phyloP scores from a whole-genome alignment of 23 tunicate genomes.

The Diplosoma virens region DNA sequence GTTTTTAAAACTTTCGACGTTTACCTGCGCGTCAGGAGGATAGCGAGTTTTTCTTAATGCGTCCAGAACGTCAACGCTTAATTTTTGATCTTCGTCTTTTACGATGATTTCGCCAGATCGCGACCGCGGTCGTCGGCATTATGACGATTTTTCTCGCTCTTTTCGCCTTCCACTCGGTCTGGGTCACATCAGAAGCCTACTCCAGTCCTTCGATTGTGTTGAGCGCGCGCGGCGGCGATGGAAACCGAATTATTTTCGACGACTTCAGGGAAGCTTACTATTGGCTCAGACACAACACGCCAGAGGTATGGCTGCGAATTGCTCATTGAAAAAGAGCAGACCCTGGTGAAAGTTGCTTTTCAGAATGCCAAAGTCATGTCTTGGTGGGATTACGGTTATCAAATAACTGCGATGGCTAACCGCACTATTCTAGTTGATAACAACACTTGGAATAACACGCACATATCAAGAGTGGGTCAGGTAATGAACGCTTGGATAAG shows the following conservation, averaged over 20 bases:
- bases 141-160: slow-evolving; percentile 72
- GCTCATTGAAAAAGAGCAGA: too few species aligned
- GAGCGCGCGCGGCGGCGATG: slow-evolving; percentile 92
- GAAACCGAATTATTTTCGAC: slow-evolving; percentile 95
- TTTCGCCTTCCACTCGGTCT: slow-evolving; percentile 87
- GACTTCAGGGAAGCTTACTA: slow-evolving; percentile 99
- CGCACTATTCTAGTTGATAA: slow-evolving; percentile 95
- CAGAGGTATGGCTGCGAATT: slow-evolving; percentile 88
- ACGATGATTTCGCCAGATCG: slow-evolving; percentile 62
- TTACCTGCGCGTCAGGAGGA: too few species aligned
- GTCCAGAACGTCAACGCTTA: too few species aligned
- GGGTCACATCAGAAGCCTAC: slow-evolving; percentile 96
- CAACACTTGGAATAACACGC: slow-evolving; percentile 99
- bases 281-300: slow-evolving; percentile 98
- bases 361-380: slow-evolving; percentile 99
- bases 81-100: too few species aligned
- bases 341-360: slow-evolving; percentile 3
- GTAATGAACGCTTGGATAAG: too few species aligned
- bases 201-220: slow-evolving; percentile 97
- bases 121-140: slow-evolving; percentile 61
- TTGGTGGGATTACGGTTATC: slow-evolving; percentile 99
- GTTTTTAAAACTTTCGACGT: too few species aligned
- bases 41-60: too few species aligned
- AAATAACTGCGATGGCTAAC: slow-evolving; percentile 99
- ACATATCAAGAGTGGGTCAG: slow-evolving; percentile 98